A percentile compares a stretch with the other conserved stretches of the same genome.
Conservation (phyloP, 2,113 vertebrate genomes). For the Vulpes ferrilata region DNA sequence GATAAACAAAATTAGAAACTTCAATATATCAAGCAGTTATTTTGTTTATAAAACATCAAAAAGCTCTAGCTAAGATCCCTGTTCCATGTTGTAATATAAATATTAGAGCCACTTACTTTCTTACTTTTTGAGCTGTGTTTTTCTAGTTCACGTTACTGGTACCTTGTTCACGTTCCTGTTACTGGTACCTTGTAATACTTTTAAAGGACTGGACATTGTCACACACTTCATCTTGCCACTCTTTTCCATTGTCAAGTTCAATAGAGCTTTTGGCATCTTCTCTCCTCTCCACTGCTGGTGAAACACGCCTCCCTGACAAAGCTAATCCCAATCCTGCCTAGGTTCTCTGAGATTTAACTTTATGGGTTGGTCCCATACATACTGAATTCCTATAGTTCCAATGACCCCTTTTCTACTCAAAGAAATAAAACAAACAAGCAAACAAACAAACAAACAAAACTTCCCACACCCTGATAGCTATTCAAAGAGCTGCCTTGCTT, state of each 20-base stretch:
- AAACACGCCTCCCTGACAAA: not conserved
- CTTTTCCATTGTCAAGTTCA: not conserved
- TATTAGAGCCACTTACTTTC: not conserved
- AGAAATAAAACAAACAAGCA: not conserved
- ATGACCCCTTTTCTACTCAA: not conserved
- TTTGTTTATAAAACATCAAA: constrained; percentile 9
- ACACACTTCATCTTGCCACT: not conserved
- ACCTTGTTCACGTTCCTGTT: too few relatives aligned
- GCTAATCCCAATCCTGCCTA: not conserved
- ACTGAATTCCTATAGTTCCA: not conserved
- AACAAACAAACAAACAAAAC: not conserved
- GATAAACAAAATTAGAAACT: not conserved
- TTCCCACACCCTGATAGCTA: too few relatives aligned
- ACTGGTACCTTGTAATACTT: not conserved
- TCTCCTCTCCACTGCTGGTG: not conserved
- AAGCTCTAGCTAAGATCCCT: not conserved
- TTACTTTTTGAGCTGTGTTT: not conserved
- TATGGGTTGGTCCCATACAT: not conserved
- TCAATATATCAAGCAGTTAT: not conserved
- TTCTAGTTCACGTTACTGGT: not conserved
- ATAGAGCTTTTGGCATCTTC: not conserved
- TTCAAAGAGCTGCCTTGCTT: not conserved
- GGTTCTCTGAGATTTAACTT: not conserved
- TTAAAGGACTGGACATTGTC: not conserved
- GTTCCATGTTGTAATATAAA: not conserved